phyloP scores from a whole-genome alignment of 2,888 invertebrate species.

The Drosophila macrospina region DNA sequence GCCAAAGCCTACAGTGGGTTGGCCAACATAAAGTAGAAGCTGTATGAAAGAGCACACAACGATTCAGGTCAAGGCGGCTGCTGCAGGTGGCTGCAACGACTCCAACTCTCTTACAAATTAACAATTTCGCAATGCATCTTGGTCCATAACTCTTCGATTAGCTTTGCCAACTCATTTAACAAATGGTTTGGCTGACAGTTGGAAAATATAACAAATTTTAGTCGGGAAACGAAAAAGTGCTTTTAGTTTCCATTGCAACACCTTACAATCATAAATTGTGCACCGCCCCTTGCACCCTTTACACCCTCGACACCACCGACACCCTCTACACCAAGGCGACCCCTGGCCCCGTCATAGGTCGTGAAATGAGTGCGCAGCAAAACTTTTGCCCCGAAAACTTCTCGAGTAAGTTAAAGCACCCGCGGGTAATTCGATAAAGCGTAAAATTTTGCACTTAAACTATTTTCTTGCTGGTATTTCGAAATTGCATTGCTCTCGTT shows the following conservation, averaged over 20 bases:
- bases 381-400: conserved; percentile 68
- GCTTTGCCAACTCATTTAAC: conserved; percentile 79
- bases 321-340: too few relatives aligned
- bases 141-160: conserved; percentile 76
- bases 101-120: conserved; percentile 24
- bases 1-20: background rate
- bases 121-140: conserved; percentile 22
- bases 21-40: too few relatives aligned
- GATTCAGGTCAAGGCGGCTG: conserved; percentile 58
- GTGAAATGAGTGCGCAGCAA: conserved; percentile 42
- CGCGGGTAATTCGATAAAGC: conserved; percentile 84
- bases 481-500: conserved; percentile 61
- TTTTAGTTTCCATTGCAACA: conserved; percentile 76
- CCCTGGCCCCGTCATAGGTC: conserved; percentile 21
- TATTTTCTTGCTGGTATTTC: conserved; percentile 73
- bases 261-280: conserved; percentile 77
- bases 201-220: conserved; percentile 77
- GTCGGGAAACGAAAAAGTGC: conserved; percentile 33
- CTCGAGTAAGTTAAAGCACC: conserved; percentile 77
- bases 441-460: conserved; percentile 84
- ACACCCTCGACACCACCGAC: too few relatives aligned
- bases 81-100: conserved; percentile 19
- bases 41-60: background rate
- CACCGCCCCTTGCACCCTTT: background rate
- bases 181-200: conserved; percentile 76